Evolutionary conservation across 92 coral and sea anemone species (phyloP), one percentile per base, ranked within the genome.

Genomic region (Actinostola sp.): DNA sequence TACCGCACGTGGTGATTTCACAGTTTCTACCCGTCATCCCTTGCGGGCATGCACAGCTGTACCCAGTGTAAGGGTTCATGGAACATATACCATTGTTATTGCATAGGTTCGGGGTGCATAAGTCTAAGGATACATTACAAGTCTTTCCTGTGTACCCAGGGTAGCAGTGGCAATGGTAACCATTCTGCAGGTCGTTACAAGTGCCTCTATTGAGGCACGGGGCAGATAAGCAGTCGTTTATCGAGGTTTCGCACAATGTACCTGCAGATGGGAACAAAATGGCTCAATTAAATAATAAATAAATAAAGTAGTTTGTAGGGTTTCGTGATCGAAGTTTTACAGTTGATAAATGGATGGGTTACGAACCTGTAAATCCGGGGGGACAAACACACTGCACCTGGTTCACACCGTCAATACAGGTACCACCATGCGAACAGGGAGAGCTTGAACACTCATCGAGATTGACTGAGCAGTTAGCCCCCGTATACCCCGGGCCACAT

Each of bases 381-480:
- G 75, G 78, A 53, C 96, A 90, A 44, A 76, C 38, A 56, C 96
- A 90, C 48, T 36, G 63, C 65, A 78, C 75, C 43, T 71, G 63
- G 64, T 89, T 59, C 46, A 82, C 39, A 52, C 74, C 92, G 59
- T 86, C 88, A 8, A 80, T 42, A 65, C 96, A 90, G 19, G 84
- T 90, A 30, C 76, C 92, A 56, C 76, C 77, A 45, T 83, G 64
- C 35, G 33, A 66, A 36, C 96, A 90, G 23, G 96, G 89, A 14
- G 61, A 48, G 3, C 74, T 53, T 16, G 50, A 33, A 71, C 92
- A 90, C 76, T 86, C 82, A 50, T 90, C 79, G 31, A 90, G 35
- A n/a, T 86, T 82, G 21, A 86, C 84, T 36, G 96, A 78, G 51
- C 96, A 90, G 69, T 90, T 90, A 21, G 50, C 16, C 27, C 96